Evolutionary conservation across 1,140 invertebrate genomes (phyloP), one percentile per base, ranked within the genome.

Genomic region (Ceratosolen solmsi): DNA sequence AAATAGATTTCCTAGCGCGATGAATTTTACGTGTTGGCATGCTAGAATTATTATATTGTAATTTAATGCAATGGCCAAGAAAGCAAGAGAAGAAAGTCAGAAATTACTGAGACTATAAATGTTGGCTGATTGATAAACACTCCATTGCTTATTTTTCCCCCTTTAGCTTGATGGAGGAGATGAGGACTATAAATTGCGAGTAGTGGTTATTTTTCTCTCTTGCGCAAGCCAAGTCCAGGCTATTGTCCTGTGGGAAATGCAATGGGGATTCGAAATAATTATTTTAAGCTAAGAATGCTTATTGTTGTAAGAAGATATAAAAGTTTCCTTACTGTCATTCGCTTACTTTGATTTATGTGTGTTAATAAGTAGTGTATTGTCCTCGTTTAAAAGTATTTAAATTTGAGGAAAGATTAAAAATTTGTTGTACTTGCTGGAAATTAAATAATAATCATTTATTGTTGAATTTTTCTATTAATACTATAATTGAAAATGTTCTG

Each of bases 41-140:
- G 73, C 73, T 82, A 68, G 60, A 82, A 82, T 82, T 82, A 82
- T 82, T 82, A 73, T 74, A 82, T 82, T 78, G 80, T 78, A 78
- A 82, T 82, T 82, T 82, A 82, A 78, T 51, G 80, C 33, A 82
- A 82, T 78, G 68, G 75, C 51, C 65, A 17, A 20, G 33, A 73
- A n/a, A 46, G 25, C 3, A 3, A 51, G 56, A 27, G 56, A 54
- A 22, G 22, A 65, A 54, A 49, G 72, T 22, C 46, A 51, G n/a
- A 27, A 71, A 81, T 75, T 75, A 68, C 58, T 38, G 41, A 27
- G 60, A 74, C 79, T 75, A 70, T 81, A 81, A 81, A 81, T 63
- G 17, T 41, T 60, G 27, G n/a, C 41, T 81, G 79, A 81, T 81
- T 81, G 79, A 81, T 81, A 68, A 75, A 70, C 60, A 49, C 72